Conservation (phyloP, 2,113 vertebrate species). For the Lycocorax pyrrhopterus region DNA sequence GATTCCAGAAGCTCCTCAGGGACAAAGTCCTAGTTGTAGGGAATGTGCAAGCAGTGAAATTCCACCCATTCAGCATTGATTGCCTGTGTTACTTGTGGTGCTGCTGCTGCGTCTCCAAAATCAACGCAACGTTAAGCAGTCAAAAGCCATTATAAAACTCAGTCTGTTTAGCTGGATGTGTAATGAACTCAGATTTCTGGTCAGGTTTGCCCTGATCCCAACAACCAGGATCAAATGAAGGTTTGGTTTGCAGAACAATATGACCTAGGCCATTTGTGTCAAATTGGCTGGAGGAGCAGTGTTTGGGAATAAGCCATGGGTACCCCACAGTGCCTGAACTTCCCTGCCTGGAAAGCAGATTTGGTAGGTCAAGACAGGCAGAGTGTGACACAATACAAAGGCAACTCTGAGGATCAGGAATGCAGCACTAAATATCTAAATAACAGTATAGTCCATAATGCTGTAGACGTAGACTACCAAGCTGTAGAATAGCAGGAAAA, state of each 20-base stretch:
- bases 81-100: neutral
- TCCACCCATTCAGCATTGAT: neutral
- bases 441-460: neutral
- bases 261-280: neutral
- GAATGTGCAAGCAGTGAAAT: neutral
- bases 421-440: neutral
- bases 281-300: neutral
- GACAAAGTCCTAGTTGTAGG: neutral
- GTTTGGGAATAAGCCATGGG: neutral
- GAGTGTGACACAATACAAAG: neutral
- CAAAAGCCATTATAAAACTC: neutral
- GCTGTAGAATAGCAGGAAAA: neutral
- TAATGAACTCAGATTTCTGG: neutral
- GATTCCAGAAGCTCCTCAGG: neutral
- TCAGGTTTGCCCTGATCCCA: neutral
- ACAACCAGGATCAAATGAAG: neutral
- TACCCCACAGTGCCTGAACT: neutral
- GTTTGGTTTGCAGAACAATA: neutral
- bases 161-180: neutral
- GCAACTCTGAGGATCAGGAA: neutral
- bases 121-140: neutral
- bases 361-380: neutral
- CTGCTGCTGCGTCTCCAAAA: neutral
- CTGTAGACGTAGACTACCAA: neutral
- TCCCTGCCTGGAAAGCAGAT: neutral